Evolutionary conservation across 2,888 invertebrate species (phyloP), one percentile per base, ranked within the genome.

Genomic region (Drosophila longiperda): DNA sequence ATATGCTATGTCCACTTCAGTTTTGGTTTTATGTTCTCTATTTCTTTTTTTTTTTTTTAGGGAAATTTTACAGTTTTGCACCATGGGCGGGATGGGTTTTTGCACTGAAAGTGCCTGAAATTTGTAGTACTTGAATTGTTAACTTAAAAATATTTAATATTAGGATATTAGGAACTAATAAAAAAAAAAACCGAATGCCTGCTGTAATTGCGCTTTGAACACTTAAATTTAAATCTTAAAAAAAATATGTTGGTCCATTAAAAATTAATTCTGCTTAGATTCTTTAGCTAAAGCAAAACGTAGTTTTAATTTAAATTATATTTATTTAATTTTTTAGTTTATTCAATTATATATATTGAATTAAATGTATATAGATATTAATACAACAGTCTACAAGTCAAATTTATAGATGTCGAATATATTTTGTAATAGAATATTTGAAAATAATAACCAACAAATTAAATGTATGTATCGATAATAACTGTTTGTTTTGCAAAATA

Each of bases 1-100:
- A 87, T 87, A 67, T 85, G 85, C 67, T 65, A 49, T 48, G 52
- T 36, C 66, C 82, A 74, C 67, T 80, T 82, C 73, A 74, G 49
- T 86, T 71, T 68, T 70, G 52, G 52, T 58, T 61, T 17, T 26
- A n/a, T 40, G 20, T 32, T 45, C 6, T 36, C 1, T 36, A 33
- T 50, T 50, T n/a, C n/a, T n/a, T 66, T 63, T 40, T 63, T 36
- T 40, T 23, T 42, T 69, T 53, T 48, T 66, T 79, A n/a, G 81
- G 81, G 61, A 71, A 83, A 57, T 76, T 74, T 38, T 23, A 66
- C 69, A 67, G 15, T 59, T 59, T 61, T 58, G 52, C 59, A 65
- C 57, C 62, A 70, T 63, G 65, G 50, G 32, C n/a, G 50, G 49
- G 48, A 40, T 50, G 36, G 2, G 36, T 50, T 49, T 64, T 64